These are phyloP conservation scores for Lysiphlebus fabarum DNA, from an alignment of 1,140 invertebrate species.

Conservation along the genomic window DNA sequence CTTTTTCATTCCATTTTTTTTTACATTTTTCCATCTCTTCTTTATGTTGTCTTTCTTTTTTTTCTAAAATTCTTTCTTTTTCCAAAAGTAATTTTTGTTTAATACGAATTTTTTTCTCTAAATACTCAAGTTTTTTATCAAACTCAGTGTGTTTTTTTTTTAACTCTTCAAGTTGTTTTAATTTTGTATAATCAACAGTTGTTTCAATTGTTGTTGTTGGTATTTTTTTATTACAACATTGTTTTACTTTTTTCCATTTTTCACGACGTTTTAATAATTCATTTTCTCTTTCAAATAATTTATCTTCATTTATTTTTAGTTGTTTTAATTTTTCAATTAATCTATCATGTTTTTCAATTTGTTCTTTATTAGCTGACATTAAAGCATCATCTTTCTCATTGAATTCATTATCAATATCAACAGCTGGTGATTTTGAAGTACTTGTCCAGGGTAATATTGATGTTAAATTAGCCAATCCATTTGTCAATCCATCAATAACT, in stretches of 20 bases:
- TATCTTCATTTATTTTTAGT: background rate
- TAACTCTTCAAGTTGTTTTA: constrained; percentile 5
- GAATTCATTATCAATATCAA: too few relatives aligned
- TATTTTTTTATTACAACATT: background rate
- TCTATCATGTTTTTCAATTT: background rate
- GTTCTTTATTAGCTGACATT: background rate
- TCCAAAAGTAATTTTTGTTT: constrained; percentile 20
- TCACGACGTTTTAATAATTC: background rate
- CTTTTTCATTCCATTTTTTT: constrained; percentile 16
- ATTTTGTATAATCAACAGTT: constrained; percentile 8
- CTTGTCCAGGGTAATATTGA: too few relatives aligned
- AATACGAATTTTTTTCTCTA: constrained; percentile 4
- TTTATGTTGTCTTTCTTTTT: constrained; percentile 12
- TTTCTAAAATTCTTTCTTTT: constrained; percentile 4
- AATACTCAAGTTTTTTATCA: constrained; percentile 11
- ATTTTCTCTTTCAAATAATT: background rate
- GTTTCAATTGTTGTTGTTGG: constrained; percentile 4
- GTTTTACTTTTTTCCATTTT: constrained; percentile 2
- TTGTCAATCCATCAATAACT: too few relatives aligned
- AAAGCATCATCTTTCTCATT: background rate
- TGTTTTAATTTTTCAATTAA: background rate
- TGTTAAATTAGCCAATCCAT: too few relatives aligned
- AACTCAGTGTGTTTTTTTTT: constrained; percentile 6
- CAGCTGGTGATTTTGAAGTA: too few relatives aligned
- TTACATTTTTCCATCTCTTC: constrained; percentile 21